Percentiles rank a stretch among this genome's conserved stretches.
Conservation (phyloP, 2,888 invertebrate species). For the Apamea crenata region DNA sequence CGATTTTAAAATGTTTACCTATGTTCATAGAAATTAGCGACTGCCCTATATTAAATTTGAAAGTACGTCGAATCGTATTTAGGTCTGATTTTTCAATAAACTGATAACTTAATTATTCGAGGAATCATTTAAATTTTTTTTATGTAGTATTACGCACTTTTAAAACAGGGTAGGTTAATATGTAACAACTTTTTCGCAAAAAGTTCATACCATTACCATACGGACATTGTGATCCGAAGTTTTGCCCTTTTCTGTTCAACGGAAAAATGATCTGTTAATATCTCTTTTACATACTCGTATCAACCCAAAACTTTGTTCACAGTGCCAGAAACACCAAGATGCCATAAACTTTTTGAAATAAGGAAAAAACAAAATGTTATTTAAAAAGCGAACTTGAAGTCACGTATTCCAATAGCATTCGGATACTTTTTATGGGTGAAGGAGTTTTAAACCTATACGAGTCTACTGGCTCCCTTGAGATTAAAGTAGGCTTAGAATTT, state of each 20-base stretch:
- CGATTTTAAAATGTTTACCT: too few species aligned
- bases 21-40: background rate
- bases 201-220: conserved; percentile 1
- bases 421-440: conserved; percentile 56
- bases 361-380: conserved; percentile 35
- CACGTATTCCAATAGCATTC: conserved; percentile 54
- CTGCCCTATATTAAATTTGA: background rate
- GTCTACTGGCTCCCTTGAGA: conserved; percentile 33
- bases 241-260: background rate
- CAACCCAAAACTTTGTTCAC: conserved; percentile 25
- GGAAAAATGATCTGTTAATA: conserved; percentile 14
- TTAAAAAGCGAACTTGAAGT: conserved; percentile 40
- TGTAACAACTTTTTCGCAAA: background rate
- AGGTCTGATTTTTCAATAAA: too few species aligned
- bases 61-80: background rate
- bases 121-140: too few species aligned
- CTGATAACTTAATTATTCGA: too few species aligned
- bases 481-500: conserved; percentile 38
- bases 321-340: conserved; percentile 4
- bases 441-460: conserved; percentile 40
- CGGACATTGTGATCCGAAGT: background rate
- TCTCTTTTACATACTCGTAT: conserved; percentile 3
- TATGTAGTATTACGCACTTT: background rate
- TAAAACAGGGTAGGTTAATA: background rate
- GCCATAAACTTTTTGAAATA: conserved; percentile 43